Conservation (phyloP, 30 jellyfish, hydroid and myxozoan genomes). For the Haliclystus octoradiatus region DNA sequence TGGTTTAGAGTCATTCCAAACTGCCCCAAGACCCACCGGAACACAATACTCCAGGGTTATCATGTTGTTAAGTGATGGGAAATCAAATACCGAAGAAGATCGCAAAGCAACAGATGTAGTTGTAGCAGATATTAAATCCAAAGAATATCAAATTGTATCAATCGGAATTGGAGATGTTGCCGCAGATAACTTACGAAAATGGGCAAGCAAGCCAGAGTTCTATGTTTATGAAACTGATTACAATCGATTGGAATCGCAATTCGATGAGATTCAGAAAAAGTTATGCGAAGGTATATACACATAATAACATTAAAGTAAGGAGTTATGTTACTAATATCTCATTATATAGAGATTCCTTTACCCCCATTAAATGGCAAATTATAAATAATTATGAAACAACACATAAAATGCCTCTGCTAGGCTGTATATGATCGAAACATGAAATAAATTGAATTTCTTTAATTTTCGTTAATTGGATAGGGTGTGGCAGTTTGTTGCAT, state of each 20-base stretch:
- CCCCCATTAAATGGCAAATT: too few relatives aligned
- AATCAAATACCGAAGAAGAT: not conserved
- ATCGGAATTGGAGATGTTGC: constrained; percentile 38
- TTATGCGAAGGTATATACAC: not conserved
- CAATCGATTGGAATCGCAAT: not conserved
- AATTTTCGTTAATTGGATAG: too few relatives aligned
- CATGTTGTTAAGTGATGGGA: not conserved
- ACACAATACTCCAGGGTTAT: not conserved
- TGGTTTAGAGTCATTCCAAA: not conserved
- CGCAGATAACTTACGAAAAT: constrained; percentile 9
- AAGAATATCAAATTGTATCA: constrained; percentile 10
- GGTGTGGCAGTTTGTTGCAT: too few relatives aligned
- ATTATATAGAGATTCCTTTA: too few relatives aligned
- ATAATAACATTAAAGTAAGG: too few relatives aligned
- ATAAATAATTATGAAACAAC: too few relatives aligned
- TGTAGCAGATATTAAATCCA: not conserved
- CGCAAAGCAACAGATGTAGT: not conserved
- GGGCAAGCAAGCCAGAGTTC: constrained; percentile 48
- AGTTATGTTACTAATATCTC: too few relatives aligned
- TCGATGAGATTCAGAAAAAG: not conserved
- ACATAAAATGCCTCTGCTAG: too few relatives aligned
- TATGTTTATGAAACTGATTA: not conserved
- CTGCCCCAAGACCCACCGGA: not conserved
- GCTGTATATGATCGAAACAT: too few relatives aligned
- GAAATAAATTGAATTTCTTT: too few relatives aligned